Conservation (phyloP, 2,797 vertebrate species). For the Alfaro cultratus region DNA sequence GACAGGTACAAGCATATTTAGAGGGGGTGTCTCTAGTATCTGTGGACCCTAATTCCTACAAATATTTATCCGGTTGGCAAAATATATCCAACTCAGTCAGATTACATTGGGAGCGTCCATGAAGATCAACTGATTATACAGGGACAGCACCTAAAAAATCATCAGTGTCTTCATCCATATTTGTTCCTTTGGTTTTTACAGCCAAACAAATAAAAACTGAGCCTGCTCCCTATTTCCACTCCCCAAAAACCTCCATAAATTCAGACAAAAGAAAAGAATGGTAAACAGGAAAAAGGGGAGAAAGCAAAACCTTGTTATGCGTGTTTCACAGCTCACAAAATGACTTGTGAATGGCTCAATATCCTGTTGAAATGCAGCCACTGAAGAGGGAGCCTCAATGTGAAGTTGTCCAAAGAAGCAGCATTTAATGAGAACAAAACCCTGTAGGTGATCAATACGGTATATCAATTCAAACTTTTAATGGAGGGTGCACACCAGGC, state of each 20-base stretch:
- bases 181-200: slow-evolving; percentile 7
- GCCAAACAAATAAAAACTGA: slow-evolving; percentile 24
- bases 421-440: slow-evolving; percentile 76
- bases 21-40: too few relatives aligned
- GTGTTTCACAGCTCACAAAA: slow-evolving; percentile 51
- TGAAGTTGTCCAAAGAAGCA: slow-evolving; percentile 68
- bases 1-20: too few relatives aligned
- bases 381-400: slow-evolving; percentile 50
- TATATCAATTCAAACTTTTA: slow-evolving; percentile 74
- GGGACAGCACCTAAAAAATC: not conserved
- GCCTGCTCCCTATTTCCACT: slow-evolving; percentile 35
- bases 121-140: not conserved
- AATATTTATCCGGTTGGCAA: not conserved
- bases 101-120: not conserved
- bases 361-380: slow-evolving; percentile 50
- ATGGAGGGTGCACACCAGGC: slow-evolving; percentile 62
- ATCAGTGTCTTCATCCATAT: not conserved
- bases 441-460: slow-evolving; percentile 72
- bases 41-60: too few relatives aligned
- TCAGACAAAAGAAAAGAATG: slow-evolving; percentile 43
- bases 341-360: slow-evolving; percentile 49
- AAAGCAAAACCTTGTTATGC: slow-evolving; percentile 51
- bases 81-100: not conserved
- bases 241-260: slow-evolving; percentile 34
- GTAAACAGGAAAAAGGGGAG: slow-evolving; percentile 55